Conservation (phyloP, 2,797 vertebrate species). For the Miichthys miiuy region DNA sequence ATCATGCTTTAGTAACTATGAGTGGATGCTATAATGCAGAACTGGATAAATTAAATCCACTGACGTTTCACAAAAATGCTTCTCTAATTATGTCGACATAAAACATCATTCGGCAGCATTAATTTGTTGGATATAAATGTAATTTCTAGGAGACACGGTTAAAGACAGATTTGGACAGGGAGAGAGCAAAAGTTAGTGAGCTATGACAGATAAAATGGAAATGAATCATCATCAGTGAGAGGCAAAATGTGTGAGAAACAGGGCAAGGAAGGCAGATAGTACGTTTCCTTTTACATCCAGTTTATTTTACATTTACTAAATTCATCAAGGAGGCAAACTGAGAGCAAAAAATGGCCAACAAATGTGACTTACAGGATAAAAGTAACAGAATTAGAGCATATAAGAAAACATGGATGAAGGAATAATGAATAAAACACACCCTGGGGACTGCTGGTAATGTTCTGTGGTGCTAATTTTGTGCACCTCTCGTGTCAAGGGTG, state of each 20-base stretch:
- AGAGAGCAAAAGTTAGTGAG: background rate
- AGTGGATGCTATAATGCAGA: background rate
- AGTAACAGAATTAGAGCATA: background rate
- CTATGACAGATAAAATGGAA: background rate
- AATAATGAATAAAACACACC: background rate
- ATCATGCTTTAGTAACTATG: background rate
- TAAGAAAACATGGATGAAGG: background rate
- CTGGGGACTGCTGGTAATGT: background rate
- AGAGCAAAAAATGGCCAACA: background rate
- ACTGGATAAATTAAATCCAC: background rate
- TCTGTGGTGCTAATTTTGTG: conserved; percentile 12
- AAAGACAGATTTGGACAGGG: background rate
- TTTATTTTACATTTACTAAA: background rate
- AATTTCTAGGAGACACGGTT: background rate
- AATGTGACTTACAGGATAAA: background rate
- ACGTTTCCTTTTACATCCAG: conserved; percentile 3
- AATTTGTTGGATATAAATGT: background rate
- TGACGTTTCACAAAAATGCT: background rate
- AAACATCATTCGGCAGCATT: background rate
- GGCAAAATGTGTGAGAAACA: background rate
- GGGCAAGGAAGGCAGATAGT: background rate
- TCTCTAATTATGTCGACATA: background rate
- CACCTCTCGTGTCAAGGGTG: background rate
- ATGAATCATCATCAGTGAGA: background rate
- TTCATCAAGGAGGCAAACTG: background rate